Base-by-base conservation (phyloP, 2,797 vertebrate genomes). In the Hypotaenidia philippensis region DNA sequence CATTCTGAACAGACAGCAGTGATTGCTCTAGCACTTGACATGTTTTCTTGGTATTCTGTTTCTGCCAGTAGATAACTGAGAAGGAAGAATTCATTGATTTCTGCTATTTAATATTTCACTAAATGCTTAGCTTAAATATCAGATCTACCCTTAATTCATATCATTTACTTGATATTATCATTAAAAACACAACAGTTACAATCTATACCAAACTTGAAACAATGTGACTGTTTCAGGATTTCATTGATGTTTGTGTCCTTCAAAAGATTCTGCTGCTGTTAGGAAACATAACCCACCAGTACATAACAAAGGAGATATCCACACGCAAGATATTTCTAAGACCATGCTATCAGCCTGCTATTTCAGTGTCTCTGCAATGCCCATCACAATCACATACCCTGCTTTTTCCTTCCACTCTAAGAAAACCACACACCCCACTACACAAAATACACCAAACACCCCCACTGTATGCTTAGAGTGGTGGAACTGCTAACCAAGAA, bases 151-250 rank as follows among this genome's bases (percentile, higher is more conserved):
- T 85, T 94, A 90, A 89, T 87, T 94, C 57, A 77, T 74, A 88
- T 13, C 21, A 70, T 90, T 83, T 76, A 85, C 49, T 70, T 66
- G 44, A 86, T 80, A 66, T 55, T 47, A 85, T 57, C 68, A 90
- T 82, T 93, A 90, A 44, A 92, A 88, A 88, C 52, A 88, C 49
- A 59, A 83, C 80, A 92, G 88, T 40, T 86, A 70, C 47, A 83
- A 56, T 80, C 72, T 65, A 60, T 83, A 76, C 49, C 83, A 86
- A 83, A 70, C 80, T 77, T 70, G 34, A 76, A 90, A 76, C 4
- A 38, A 31, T 6, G 34, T 44, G 34, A 83, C 45, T 80, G 13
- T 63, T 91, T 63, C 69, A 77, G 72, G 38, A 66, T 74, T 86
- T 83, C 70, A 56, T 4, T 52, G 36, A 75, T 1, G 20, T 27